Percentiles rank a stretch among this genome's conserved stretches.
Evolutionary conservation across 2,113 vertebrate genomes (phyloP).

Genomic region (Ursus arctos): DNA sequence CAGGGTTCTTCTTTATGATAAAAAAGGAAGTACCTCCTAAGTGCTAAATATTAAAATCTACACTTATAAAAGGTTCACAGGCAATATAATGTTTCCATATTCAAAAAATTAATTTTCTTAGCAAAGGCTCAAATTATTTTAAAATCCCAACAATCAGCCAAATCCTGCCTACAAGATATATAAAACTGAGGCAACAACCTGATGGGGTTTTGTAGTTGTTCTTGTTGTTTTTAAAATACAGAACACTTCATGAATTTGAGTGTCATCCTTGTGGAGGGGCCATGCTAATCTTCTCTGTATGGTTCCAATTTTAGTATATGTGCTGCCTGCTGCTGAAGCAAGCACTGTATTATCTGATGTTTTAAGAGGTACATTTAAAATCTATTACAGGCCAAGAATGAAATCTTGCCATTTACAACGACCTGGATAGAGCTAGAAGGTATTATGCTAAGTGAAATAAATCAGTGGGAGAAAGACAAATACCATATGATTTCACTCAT

Average conservation of each 20-base stretch:
- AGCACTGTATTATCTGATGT: background rate
- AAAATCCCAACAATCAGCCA: background rate
- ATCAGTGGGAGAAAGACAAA: background rate
- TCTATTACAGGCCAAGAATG: background rate
- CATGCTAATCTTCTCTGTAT: background rate
- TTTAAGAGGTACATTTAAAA: background rate
- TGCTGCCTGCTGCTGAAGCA: background rate
- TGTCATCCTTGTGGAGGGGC: background rate
- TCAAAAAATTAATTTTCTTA: slow-evolving; percentile 1
- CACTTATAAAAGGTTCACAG: background rate
- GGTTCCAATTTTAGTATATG: background rate
- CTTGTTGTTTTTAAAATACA: background rate
- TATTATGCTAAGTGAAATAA: background rate
- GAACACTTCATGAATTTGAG: background rate
- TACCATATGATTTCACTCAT: background rate
- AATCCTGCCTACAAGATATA: background rate
- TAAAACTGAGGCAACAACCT: background rate
- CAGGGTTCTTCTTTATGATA: background rate
- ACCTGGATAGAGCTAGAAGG: background rate
- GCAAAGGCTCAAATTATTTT: background rate
- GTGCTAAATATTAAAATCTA: background rate
- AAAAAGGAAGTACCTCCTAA: background rate
- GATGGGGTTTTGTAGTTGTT: background rate
- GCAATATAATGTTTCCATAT: background rate
- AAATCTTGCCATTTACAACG: background rate